Evolutionary conservation across 2,888 invertebrate genomes (phyloP), one percentile per base, ranked within the genome.

Genomic region (Cybosia mesomella): DNA sequence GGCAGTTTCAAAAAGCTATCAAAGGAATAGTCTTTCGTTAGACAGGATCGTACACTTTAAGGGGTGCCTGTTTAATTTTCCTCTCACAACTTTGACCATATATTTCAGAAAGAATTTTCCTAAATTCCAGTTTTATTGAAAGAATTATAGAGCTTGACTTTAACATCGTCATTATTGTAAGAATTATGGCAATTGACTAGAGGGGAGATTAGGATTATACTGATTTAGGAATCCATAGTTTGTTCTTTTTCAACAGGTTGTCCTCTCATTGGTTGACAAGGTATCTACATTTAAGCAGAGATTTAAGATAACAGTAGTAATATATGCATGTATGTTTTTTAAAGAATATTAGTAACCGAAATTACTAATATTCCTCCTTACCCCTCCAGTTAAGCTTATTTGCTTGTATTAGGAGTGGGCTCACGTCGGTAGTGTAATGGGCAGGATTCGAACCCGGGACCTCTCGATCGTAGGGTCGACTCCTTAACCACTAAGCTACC

Each of bases 1-100:
- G 64, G 67, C n/a, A 76, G 71, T 81, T 81, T 79, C 79, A 74
- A 79, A 81, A 79, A 81, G 79, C 76, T 81, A 81, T 80, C 74
- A 81, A 73, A 72, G 67, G 62, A 78, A 69, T 71, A 73, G 73
- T 72, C 74, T 81, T 76, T 79, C 81, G 69, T 74, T 71, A 71
- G 74, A 74, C 79, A 80, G 69, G 65, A 68, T 73, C 73, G 63
- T 71, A 76, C 74, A 75, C 68, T 79, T 78, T 79, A 67, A 75
- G 76, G 67, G 71, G 71, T 67, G 72, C 64, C 67, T 80, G 79
- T 80, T 79, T 80, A 80, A 79, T 78, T 80, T 81, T 78, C 76
- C 70, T 76, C 76, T 79, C 72, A 73, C 78, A 80, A 80, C 81
- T 80, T 80, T 72, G 62, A 75, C 73, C 73, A 76, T 80, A 80